Conservation (phyloP, 2,113 vertebrate genomes). For the Apaloderma vittatum region DNA sequence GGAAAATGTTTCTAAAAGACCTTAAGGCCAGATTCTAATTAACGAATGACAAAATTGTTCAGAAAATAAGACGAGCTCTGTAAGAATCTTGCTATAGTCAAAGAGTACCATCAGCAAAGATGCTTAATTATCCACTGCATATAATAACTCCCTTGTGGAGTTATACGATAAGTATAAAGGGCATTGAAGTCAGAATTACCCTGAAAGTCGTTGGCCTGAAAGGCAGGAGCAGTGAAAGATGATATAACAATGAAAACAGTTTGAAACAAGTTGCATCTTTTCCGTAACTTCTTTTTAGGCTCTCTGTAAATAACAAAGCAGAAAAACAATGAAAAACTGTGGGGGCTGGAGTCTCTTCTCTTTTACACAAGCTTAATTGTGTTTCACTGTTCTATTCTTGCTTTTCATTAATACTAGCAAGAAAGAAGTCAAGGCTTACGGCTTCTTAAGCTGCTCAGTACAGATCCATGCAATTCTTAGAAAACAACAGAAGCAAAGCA, state of each 20-base stretch:
- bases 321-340: neutral
- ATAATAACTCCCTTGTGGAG: slow-evolving; percentile 56
- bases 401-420: neutral
- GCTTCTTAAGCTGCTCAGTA: neutral
- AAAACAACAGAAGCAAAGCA: neutral
- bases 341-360: neutral
- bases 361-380: neutral
- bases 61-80: slow-evolving; percentile 28
- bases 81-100: slow-evolving; percentile 29
- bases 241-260: neutral
- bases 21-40: slow-evolving; percentile 49
- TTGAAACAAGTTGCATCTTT: neutral
- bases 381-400: neutral
- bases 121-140: slow-evolving; percentile 59
- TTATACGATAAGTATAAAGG: slow-evolving; percentile 30
- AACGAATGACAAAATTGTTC: slow-evolving; percentile 26
- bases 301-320: neutral
- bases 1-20: slow-evolving; percentile 36
- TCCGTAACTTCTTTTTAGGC: neutral
- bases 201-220: neutral
- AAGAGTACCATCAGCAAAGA: slow-evolving; percentile 49
- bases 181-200: slow-evolving; percentile 33
- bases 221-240: neutral
- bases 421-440: neutral
- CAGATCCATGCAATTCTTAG: neutral